A percentile compares a stretch with the other conserved stretches of the same genome.
Evolutionary conservation across 2,888 invertebrate species (phyloP).

Genomic region (Drosophila greeni): DNA sequence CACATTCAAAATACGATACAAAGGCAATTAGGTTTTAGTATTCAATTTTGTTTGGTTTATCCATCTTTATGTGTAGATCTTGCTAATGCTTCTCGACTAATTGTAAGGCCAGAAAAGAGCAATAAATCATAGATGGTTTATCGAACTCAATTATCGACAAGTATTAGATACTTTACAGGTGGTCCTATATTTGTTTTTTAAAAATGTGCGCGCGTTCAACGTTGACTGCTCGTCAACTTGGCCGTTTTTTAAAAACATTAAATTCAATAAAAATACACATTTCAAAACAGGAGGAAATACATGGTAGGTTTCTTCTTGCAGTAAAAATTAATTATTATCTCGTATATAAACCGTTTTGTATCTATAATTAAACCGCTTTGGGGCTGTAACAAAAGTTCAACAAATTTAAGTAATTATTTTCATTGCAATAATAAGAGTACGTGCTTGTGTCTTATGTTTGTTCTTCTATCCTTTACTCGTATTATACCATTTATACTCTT

Average conservation of each 20-base stretch:
- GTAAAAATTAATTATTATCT: conserved; percentile 49
- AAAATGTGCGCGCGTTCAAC: conserved; percentile 19
- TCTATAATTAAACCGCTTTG: conserved; percentile 30
- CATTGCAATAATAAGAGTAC: conserved; percentile 22
- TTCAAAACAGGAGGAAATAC: conserved; percentile 49
- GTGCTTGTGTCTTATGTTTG: conserved; percentile 22
- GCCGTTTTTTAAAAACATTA: conserved; percentile 33
- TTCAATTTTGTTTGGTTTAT: conserved; percentile 31
- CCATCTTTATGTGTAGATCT: conserved; percentile 44
- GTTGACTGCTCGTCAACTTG: conserved; percentile 12
- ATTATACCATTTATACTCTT: conserved; percentile 22
- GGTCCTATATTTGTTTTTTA: conserved; percentile 19
- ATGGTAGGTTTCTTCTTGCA: conserved; percentile 36
- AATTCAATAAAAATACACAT: conserved; percentile 50
- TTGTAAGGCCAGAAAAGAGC: conserved; percentile 33
- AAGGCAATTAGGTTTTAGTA: conserved; percentile 69
- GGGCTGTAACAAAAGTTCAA: conserved; percentile 62
- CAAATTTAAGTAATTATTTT: conserved; percentile 36
- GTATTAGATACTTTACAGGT: conserved; percentile 62
- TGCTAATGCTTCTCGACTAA: conserved; percentile 46
- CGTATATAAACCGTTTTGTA: conserved; percentile 37
- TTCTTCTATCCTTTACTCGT: conserved; percentile 21
- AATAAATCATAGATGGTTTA: conserved; percentile 17
- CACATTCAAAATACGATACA: conserved; percentile 69
- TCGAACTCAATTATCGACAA: conserved; percentile 32